Evolutionary conservation across 2,888 invertebrate species (phyloP).

Genomic region (Limnephilus marmoratus): DNA sequence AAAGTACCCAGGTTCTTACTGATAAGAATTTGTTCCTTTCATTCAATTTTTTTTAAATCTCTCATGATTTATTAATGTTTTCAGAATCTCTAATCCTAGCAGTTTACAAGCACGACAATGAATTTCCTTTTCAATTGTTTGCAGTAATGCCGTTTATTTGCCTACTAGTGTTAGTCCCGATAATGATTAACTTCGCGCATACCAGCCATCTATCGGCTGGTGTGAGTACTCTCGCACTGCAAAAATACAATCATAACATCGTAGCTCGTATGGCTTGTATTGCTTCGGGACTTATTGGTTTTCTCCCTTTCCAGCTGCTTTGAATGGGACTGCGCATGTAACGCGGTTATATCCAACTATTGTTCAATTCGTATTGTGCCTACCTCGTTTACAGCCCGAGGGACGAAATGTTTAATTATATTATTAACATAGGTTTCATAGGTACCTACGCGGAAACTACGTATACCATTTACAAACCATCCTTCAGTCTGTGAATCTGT

Average conservation of each 20-base stretch:
- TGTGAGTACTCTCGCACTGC: not conserved
- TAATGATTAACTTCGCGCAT: constrained; percentile 20
- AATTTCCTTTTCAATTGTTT: constrained; percentile 7
- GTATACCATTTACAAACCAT: not conserved
- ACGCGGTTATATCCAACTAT: constrained; percentile 7
- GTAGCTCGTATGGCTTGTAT: not conserved
- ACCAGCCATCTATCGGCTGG: not conserved
- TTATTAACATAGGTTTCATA: not conserved
- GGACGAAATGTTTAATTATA: not conserved
- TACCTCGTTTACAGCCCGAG: not conserved
- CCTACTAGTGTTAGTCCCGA: not conserved
- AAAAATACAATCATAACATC: not conserved
- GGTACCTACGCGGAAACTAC: not conserved
- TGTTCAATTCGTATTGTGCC: constrained; percentile 6
- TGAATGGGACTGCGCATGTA: not conserved
- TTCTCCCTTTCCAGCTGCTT: constrained; percentile 2
- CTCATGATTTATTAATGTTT: not conserved
- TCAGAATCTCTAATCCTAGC: not conserved
- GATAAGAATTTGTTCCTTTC: too few relatives aligned
- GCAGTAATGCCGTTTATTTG: constrained; percentile 6
- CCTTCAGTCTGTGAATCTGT: not conserved
- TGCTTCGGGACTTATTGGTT: constrained; percentile 19
- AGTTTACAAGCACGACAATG: not conserved
- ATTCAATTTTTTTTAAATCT: too few relatives aligned
- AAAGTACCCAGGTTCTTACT: too few relatives aligned